Evolutionary conservation across 2,888 invertebrate genomes (phyloP).

Genomic region (Drosophila maculinotata): DNA sequence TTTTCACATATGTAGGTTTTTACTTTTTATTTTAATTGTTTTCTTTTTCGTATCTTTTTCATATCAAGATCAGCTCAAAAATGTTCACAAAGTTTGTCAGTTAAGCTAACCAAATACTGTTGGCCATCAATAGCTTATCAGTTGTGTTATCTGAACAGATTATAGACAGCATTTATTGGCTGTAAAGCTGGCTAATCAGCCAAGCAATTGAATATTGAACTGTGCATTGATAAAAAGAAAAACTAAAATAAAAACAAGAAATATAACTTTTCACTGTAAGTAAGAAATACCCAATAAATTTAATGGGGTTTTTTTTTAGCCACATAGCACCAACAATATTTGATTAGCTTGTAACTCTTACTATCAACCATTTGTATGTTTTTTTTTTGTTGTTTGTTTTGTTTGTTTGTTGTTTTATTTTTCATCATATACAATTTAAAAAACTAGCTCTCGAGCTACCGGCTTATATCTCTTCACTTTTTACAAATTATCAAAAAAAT

Average conservation of each 20-base stretch:
- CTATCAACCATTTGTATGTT: conserved; percentile 49
- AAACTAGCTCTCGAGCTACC: conserved; percentile 60
- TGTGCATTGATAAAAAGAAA: conserved; percentile 15
- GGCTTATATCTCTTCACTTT: conserved; percentile 48
- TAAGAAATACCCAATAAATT: background rate
- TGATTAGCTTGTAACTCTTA: conserved; percentile 40
- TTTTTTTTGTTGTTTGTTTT: conserved; percentile 6
- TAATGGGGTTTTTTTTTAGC: background rate
- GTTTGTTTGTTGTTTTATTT: conserved; percentile 25
- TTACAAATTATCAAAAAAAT: conserved; percentile 74
- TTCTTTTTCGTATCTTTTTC: conserved; percentile 19
- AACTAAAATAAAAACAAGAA: background rate
- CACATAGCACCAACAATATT: conserved; percentile 49
- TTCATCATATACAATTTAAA: conserved; percentile 68
- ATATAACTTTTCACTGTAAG: conserved; percentile 4
- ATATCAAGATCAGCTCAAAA: conserved; percentile 61
- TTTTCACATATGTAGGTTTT: conserved; percentile 61
- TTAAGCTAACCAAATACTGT: conserved; percentile 49
- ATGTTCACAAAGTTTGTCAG: conserved; percentile 62
- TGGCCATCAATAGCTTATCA: conserved; percentile 35
- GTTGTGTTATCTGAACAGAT: conserved; percentile 10
- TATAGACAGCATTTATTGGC: conserved; percentile 25
- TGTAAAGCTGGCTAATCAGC: conserved; percentile 31
- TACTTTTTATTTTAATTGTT: conserved; percentile 25
- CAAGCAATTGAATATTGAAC: conserved; percentile 19